Evolutionary conservation across 1,140 invertebrate species (phyloP), one percentile per base, ranked within the genome.

Genomic region (Ectropis grisescens): DNA sequence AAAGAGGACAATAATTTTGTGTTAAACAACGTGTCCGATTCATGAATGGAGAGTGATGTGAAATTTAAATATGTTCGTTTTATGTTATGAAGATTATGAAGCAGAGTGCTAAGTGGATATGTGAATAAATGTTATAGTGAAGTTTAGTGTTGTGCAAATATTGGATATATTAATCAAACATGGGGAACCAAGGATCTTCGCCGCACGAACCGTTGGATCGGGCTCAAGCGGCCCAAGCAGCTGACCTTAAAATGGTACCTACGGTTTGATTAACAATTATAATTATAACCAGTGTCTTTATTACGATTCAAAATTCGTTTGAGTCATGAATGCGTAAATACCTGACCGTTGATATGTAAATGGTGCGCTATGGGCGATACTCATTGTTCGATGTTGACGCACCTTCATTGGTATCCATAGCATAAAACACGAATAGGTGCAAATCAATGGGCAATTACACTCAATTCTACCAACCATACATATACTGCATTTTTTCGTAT

Each of bases 131-230:
- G n/a, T 3, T 19, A 19, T 19, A 19, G 16, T 19, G 16, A 19
- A 19, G 8, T 19, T 19, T 19, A 4, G 16, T 28, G 44, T 32
- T 40, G 47, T 33, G 32, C 40, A 39, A 29, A 40, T 22, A 38
- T 30, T 37, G 19, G 27, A 28, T 24, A 10, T 13, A 16, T 36
- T 33, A 13, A 31, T 29, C 19, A 47, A 66, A 33, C 56, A 90
- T 90, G 88, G 88, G 88, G 45, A 90, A 90, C 69, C 87, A 89
- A 76, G 86, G 87, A 41, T 89, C 88, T 29, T 86, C 88, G 50
- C 76, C 82, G 13, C 88, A 90, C 69, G 87, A 89, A 54, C 88
- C 88, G 33, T 78, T 89, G 48, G 87, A 89, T 47, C 83, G 85
- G 61, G 83, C 79, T 19, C 76, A 78, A 37, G 49, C 44, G 23